Evolutionary conservation across 1,140 invertebrate species (phyloP), one percentile per base, ranked within the genome.

Genomic region (Drosophila mauritiana): DNA sequence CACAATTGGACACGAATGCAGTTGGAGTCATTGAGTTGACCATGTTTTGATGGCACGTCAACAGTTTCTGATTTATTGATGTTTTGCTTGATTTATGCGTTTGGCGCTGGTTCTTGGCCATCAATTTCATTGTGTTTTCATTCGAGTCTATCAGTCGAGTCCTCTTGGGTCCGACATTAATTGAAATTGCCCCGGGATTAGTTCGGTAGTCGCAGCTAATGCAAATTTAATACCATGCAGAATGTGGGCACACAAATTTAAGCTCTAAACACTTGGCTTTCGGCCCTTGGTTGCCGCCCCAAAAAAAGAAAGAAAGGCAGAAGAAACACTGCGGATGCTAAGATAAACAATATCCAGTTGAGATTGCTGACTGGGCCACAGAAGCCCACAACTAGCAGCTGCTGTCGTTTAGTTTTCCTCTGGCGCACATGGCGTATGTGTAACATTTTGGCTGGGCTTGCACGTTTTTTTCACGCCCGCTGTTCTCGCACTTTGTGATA

Each of bases 361-460:
- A 62, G 57, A 73, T 49, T 73, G 70, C 70, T 73, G 70, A 73
- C 70, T 73, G 56, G 49, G 70, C 57, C 55, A 39, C 46, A 45
- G 67, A 46, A 73, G 22, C 40, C 49, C 12, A 34, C 56, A 73
- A 53, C 68, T 57, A 68, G 22, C 49, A 54, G 46, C 48, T 39
- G 63, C 20, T 40, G 40, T 25, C 58, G 34, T 13, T 34, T 25
- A 34, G 11, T n/a, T 43, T 67, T 67, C 31, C 34, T 17, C 48
- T 37, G 68, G 69, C 59, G 39, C 80, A 83, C 80, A 74, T 63
- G 80, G 65, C 75, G 80, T 83, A 79, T 83, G 80, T 70, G 80
- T 73, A 84, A 84, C 67, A 77, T 77, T 76, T 77, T 69, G 48
- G 53, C 61, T 53, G 46, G 25, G 42, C 45, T 80, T 48, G 68